Evolutionary conservation across 2,888 invertebrate genomes (phyloP), one percentile per base, ranked within the genome.

Genomic region (Synanthedon myopaeformis): DNA sequence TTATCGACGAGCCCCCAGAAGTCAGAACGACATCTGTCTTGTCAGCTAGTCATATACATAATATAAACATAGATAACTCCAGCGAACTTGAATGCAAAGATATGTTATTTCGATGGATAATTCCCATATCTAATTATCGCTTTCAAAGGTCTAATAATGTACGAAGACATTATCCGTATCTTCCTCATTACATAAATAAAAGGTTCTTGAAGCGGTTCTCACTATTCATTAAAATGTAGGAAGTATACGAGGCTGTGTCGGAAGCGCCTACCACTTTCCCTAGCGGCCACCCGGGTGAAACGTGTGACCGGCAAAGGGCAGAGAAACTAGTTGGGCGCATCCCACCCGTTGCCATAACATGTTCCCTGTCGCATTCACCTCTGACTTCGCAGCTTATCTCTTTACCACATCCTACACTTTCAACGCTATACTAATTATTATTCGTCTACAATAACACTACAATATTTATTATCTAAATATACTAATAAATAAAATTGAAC

Each of bases 221-320:
- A 77, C 68, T 69, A 64, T 55, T 55, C 41, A 58, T 59, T 57
- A 57, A 53, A 56, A 65, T 66, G 62, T 67, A 57, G 58, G 60
- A 59, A 69, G 66, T 67, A 60, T 61, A 59, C 42, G 68, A 64
- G 64, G 69, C 67, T 67, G 65, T 63, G 64, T 64, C 65, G 67
- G 73, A 73, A 72, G 72, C 69, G 60, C 14, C 28, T 52, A 41
- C 48, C 13, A 74, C 79, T 78, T 80, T 75, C 76, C 61, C 67
- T 60, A 58, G 49, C 41, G 56, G 57, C 61, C 55, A 52, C 51
- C 42, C 55, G 68, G 53, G 55, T 52, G 73, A 73, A 75, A 79
- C 67, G 64, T 64, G 65, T 68, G 67, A 67, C 70, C 66, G 62
- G 59, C 62, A 74, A 77, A 80, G 79, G 82, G 72, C 79, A 80